Conservation (phyloP, 2,888 invertebrate genomes). For the Phyllotreta cruciferae region DNA sequence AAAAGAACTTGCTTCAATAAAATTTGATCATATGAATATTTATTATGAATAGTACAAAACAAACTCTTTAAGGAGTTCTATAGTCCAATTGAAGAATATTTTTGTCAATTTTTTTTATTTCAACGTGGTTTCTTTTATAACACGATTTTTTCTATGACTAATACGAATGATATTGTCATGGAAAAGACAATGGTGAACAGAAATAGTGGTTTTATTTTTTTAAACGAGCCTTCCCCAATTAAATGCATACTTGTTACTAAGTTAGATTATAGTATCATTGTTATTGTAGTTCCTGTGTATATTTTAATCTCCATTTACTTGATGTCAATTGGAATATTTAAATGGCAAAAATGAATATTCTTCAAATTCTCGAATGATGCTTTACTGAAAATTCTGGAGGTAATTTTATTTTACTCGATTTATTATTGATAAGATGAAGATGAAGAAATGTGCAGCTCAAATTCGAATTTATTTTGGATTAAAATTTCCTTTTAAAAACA, state of each 20-base stretch:
- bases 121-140: not conserved
- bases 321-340: not conserved
- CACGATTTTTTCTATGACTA: constrained; percentile 2
- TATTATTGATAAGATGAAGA: too few relatives aligned
- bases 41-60: constrained; percentile 24
- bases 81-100: constrained; percentile 17
- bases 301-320: constrained; percentile 23
- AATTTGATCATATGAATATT: constrained; percentile 1
- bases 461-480: too few relatives aligned
- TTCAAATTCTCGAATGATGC: too few relatives aligned
- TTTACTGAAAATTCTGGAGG: too few relatives aligned
- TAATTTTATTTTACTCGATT: too few relatives aligned
- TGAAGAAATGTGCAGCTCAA: too few relatives aligned
- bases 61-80: constrained; percentile 7
- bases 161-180: not conserved
- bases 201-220: constrained; percentile 10
- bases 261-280: constrained; percentile 22
- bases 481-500: too few relatives aligned
- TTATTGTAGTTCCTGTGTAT: constrained; percentile 24
- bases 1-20: not conserved
- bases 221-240: constrained; percentile 15
- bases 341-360: not conserved
- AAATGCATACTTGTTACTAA: constrained; percentile 25
- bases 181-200: not conserved
- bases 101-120: constrained; percentile 15